Evolutionary conservation across 2,797 vertebrate species (phyloP).

Genomic region (Sciurus carolinensis): DNA sequence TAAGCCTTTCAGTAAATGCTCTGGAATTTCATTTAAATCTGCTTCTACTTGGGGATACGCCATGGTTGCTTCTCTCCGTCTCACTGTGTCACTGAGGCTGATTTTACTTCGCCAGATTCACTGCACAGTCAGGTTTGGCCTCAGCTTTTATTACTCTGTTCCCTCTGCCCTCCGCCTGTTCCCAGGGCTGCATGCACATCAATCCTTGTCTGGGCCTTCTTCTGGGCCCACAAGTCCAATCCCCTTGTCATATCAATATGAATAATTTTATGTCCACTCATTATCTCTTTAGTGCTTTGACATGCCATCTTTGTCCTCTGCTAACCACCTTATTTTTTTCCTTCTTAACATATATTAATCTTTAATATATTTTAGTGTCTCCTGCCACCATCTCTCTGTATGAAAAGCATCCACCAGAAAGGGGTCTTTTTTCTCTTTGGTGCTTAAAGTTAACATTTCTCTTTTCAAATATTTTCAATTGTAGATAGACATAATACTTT

Average conservation of each 20-base stretch:
- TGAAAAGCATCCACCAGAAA: constrained; percentile 54
- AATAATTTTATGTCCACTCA: constrained; percentile 69
- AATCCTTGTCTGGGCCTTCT: constrained; percentile 59
- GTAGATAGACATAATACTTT: no score
- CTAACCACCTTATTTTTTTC: constrained; percentile 66
- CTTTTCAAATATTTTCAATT: neutral
- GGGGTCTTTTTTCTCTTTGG: neutral
- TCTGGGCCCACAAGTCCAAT: constrained; percentile 57
- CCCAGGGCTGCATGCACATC: neutral
- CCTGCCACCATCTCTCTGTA: constrained; percentile 72
- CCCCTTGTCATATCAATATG: constrained; percentile 64
- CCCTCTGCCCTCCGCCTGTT: constrained; percentile 60
- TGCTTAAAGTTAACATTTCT: constrained; percentile 23
- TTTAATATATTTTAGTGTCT: constrained; percentile 77
- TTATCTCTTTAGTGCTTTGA: constrained; percentile 56
- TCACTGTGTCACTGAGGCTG: constrained; percentile 65
- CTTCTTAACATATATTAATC: constrained; percentile 62
- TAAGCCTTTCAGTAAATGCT: neutral
- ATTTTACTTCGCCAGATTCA: neutral
- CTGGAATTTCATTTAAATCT: constrained; percentile 53
- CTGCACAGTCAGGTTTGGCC: neutral
- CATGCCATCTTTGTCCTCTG: constrained; percentile 58
- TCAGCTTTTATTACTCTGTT: constrained; percentile 63
- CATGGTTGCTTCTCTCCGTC: neutral
- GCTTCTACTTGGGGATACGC: neutral